Evolutionary conservation across 2,797 vertebrate species (phyloP).

Genomic region (Ammospiza maritima): DNA sequence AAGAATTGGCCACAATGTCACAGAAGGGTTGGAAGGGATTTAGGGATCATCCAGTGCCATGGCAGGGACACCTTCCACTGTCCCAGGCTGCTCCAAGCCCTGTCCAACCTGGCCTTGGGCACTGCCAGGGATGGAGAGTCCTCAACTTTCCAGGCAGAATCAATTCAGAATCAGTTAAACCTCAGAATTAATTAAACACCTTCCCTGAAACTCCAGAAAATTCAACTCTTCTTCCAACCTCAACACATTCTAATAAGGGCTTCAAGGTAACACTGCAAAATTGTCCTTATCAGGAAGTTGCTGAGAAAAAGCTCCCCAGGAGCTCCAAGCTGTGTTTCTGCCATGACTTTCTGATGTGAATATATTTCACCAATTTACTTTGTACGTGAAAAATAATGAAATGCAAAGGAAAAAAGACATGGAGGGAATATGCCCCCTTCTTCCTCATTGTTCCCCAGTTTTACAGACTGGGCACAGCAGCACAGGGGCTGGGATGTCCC

Average conservation of each 20-base stretch:
- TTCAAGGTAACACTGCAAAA: neutral
- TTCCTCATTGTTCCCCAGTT: no score
- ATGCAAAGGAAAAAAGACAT: fast-evolving
- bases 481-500: neutral
- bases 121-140: neutral
- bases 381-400: neutral
- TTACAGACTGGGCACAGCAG: neutral
- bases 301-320: neutral
- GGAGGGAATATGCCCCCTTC: neutral
- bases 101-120: neutral
- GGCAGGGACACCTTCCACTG: neutral
- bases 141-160: neutral
- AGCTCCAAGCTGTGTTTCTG: neutral
- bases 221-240: neutral
- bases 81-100: neutral
- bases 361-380: neutral
- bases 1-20: neutral
- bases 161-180: neutral
- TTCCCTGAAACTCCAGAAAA: neutral
- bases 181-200: neutral
- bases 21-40: neutral
- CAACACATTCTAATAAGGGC: neutral
- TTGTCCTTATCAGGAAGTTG: neutral
- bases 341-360: neutral
- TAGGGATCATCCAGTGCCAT: neutral